Percentiles rank a stretch among this genome's conserved stretches.
Evolutionary conservation across 1,140 invertebrate species (phyloP).

Genomic region (Goniozus legneri): DNA sequence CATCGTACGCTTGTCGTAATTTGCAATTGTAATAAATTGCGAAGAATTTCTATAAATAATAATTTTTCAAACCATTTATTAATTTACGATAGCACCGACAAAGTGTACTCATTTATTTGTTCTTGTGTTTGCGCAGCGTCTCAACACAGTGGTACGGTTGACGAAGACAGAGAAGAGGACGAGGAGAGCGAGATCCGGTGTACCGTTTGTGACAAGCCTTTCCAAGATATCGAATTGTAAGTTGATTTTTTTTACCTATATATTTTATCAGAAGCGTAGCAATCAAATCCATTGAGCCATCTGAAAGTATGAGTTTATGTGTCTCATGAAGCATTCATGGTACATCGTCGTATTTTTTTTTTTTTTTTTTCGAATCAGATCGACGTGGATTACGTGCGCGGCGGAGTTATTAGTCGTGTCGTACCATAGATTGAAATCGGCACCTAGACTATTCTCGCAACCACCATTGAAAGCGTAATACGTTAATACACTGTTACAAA

Average conservation of each 20-base stretch:
- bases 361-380: constrained; percentile 20
- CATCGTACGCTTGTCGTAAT: constrained; percentile 16
- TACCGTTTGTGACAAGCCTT: constrained; percentile 67
- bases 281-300: too few relatives aligned
- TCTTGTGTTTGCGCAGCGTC: constrained; percentile 54
- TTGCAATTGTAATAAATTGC: too few relatives aligned
- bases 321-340: constrained; percentile 18
- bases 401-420: not conserved
- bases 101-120: constrained; percentile 4
- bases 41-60: too few relatives aligned
- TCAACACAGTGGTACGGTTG: constrained; percentile 62
- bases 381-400: constrained; percentile 7
- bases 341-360: constrained; percentile 2
- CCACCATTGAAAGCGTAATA: too few relatives aligned
- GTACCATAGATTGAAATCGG: too few relatives aligned
- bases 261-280: too few relatives aligned
- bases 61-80: too few relatives aligned
- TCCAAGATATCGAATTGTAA: constrained; percentile 70
- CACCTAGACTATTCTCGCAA: too few relatives aligned
- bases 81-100: too few relatives aligned
- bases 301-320: too few relatives aligned
- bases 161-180: constrained; percentile 63
- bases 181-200: constrained; percentile 64
- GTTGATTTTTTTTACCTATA: too few relatives aligned
- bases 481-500: too few relatives aligned